Percentiles rank a stretch among this genome's conserved stretches.
Conservation (phyloP, 2,888 invertebrate species). For the Pheosia tremula region DNA sequence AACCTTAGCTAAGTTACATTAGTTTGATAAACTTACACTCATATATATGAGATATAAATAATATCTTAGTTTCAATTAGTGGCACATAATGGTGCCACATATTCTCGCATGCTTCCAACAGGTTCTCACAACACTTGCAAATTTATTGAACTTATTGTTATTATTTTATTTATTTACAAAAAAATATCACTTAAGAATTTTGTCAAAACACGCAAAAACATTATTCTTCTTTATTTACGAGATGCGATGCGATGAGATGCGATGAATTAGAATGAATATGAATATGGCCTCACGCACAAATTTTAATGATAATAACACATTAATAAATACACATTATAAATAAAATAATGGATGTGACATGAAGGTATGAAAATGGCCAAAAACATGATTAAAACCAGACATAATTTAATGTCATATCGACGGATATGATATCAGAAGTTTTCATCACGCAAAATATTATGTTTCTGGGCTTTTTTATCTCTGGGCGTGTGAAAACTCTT, state of each 20-base stretch:
- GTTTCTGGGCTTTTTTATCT: too few species aligned
- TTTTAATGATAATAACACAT: too few species aligned
- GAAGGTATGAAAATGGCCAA: too few species aligned
- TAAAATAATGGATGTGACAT: too few species aligned
- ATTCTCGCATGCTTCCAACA: background rate
- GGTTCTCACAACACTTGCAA: background rate
- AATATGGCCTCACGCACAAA: too few species aligned
- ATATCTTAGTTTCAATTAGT: background rate
- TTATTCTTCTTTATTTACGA: background rate
- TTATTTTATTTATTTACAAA: background rate
- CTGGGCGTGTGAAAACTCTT: too few species aligned
- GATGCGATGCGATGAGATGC: too few species aligned
- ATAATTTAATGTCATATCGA: too few species aligned
- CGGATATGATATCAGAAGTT: background rate
- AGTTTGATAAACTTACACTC: background rate
- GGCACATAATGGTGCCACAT: background rate
- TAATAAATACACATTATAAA: too few species aligned
- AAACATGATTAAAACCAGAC: too few species aligned
- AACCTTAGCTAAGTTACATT: background rate
- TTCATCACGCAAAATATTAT: background rate
- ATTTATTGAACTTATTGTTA: too few species aligned
- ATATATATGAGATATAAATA: background rate
- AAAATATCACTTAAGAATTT: background rate
- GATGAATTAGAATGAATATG: too few species aligned
- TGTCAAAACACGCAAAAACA: background rate